Evolutionary conservation across 2,113 vertebrate species (phyloP).

Genomic region (Strix uralensis): DNA sequence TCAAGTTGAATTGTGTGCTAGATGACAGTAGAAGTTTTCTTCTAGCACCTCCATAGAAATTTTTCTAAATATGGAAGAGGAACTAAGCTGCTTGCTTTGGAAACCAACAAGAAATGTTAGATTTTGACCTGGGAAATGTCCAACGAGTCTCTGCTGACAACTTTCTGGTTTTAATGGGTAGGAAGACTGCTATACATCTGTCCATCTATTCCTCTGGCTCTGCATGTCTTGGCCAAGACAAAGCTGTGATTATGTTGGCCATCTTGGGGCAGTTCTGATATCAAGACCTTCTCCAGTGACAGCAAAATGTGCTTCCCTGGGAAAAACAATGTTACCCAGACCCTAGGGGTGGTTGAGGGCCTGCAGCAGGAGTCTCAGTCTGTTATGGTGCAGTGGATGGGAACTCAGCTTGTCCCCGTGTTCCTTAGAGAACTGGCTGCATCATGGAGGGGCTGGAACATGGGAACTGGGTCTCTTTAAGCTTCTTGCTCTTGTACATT

Average conservation of each 20-base stretch:
- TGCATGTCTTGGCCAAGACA: background rate
- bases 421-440: background rate
- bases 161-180: background rate
- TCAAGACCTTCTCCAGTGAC: background rate
- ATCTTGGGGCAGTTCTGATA: background rate
- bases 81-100: background rate
- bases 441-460: background rate
- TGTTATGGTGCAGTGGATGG: background rate
- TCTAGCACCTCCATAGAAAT: background rate
- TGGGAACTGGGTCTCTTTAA: background rate
- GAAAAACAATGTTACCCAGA: background rate
- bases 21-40: background rate
- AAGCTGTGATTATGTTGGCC: background rate
- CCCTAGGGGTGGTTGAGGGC: background rate
- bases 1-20: background rate
- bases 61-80: background rate
- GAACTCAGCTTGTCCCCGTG: background rate
- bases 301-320: background rate
- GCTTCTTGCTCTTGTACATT: background rate
- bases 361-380: background rate
- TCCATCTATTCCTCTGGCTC: background rate
- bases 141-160: background rate
- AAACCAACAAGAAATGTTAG: background rate
- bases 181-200: background rate
- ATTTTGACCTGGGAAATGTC: background rate